These are phyloP conservation scores for Antheraea pernyi DNA, from an alignment of 1,140 invertebrate species.

Conservation along the genomic window DNA sequence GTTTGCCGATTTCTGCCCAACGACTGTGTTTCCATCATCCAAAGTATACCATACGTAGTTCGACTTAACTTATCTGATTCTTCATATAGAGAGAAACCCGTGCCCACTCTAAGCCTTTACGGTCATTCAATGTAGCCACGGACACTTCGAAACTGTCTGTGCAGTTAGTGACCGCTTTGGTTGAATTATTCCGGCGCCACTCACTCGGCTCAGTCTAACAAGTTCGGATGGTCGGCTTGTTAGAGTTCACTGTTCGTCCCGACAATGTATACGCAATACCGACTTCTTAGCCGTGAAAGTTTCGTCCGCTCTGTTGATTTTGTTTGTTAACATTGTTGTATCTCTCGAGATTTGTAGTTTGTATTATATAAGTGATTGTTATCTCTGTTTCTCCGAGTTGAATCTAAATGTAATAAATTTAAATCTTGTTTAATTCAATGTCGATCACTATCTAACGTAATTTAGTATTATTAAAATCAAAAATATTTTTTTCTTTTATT, in stretches of 20 bases:
- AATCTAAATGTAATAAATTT: background rate
- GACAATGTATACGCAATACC: slow-evolving; percentile 62
- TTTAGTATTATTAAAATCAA: background rate
- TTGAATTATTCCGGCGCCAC: slow-evolving; percentile 51
- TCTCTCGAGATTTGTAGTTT: slow-evolving; percentile 27
- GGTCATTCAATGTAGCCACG: slow-evolving; percentile 22
- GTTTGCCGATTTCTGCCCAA: slow-evolving; percentile 50
- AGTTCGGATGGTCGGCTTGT: slow-evolving; percentile 67
- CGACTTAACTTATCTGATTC: background rate
- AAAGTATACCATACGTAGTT: slow-evolving; percentile 9
- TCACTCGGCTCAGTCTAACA: slow-evolving; percentile 52
- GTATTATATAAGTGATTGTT: slow-evolving; percentile 12
- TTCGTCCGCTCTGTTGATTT: slow-evolving; percentile 58
- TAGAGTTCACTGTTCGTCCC: slow-evolving; percentile 53
- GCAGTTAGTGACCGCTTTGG: slow-evolving; percentile 42
- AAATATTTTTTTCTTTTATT: background rate
- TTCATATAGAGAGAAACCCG: background rate
- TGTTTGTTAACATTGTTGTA: slow-evolving; percentile 54
- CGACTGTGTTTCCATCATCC: slow-evolving; percentile 58
- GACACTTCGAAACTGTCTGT: slow-evolving; percentile 49
- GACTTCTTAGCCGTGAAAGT: slow-evolving; percentile 65
- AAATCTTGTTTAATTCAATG: background rate
- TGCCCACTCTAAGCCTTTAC: background rate
- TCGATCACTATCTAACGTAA: background rate
- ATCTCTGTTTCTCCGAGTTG: background rate